These are phyloP conservation scores for Drosophila nigricruria DNA, from an alignment of 2,888 invertebrate species.

Conservation along the genomic window DNA sequence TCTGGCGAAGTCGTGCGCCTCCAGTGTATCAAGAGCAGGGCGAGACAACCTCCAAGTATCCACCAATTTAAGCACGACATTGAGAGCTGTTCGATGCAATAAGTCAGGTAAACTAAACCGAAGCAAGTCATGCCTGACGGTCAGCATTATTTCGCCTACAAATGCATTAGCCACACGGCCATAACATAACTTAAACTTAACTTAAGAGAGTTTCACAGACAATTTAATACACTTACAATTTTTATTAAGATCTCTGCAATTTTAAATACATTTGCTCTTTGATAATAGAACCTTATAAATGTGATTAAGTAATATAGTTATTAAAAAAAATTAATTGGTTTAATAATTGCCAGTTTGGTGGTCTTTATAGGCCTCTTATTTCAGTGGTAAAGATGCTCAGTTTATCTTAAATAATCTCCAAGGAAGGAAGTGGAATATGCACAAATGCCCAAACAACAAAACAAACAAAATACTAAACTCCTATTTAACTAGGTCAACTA, in stretches of 20 bases:
- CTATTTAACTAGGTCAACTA: slow-evolving; percentile 25
- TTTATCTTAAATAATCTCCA: slow-evolving; percentile 17
- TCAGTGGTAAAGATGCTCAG: slow-evolving; percentile 14
- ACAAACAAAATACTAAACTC: slow-evolving; percentile 23
- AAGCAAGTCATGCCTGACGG: background rate
- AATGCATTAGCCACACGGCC: slow-evolving; percentile 16
- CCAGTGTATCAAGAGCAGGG: slow-evolving; percentile 14
- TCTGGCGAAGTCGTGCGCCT: background rate
- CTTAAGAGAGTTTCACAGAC: no score
- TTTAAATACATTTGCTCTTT: slow-evolving; percentile 16
- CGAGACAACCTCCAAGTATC: background rate
- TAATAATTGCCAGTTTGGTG: slow-evolving; percentile 26
- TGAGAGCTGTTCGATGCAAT: background rate
- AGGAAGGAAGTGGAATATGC: slow-evolving; percentile 29
- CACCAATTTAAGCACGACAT: slow-evolving; percentile 14
- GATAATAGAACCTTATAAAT: slow-evolving; percentile 22
- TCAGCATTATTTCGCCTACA: background rate
- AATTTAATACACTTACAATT: slow-evolving; percentile 35
- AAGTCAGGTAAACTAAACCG: background rate
- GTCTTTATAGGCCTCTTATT: background rate
- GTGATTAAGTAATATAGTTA: slow-evolving; percentile 5
- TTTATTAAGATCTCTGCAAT: slow-evolving; percentile 40
- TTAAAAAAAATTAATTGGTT: background rate
- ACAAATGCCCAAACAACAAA: slow-evolving; percentile 43
- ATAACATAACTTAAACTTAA: no score